Evolutionary conservation across 2,888 invertebrate genomes (phyloP).

Genomic region (Cantharis lateralis): DNA sequence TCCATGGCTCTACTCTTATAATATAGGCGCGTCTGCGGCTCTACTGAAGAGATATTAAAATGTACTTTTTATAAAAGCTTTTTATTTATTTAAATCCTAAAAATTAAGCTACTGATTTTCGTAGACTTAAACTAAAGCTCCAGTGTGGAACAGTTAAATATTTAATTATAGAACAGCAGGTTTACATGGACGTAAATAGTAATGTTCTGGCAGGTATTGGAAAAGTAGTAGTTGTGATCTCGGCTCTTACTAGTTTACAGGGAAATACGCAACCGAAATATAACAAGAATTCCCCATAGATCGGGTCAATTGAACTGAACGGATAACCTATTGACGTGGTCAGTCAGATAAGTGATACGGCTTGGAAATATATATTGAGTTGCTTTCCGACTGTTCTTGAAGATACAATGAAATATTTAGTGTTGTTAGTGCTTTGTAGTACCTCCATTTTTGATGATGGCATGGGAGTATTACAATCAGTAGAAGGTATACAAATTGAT

Average conservation of each 20-base stretch:
- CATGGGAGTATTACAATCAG: not conserved
- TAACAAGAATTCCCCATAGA: too few species aligned
- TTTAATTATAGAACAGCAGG: too few species aligned
- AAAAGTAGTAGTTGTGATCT: too few species aligned
- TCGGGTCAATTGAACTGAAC: too few species aligned
- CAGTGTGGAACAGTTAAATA: too few species aligned
- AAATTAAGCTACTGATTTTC: not conserved
- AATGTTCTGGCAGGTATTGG: too few species aligned
- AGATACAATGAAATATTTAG: not conserved
- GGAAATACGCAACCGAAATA: too few species aligned
- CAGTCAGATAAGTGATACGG: too few species aligned
- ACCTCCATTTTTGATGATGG: not conserved
- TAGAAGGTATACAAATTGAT: not conserved
- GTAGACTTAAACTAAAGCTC: too few species aligned
- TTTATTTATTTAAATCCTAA: not conserved
- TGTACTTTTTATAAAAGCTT: not conserved
- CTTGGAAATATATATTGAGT: not conserved
- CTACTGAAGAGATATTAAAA: not conserved
- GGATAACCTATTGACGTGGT: too few species aligned
- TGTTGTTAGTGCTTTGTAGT: not conserved
- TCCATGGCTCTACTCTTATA: conserved; percentile 6
- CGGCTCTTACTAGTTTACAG: too few species aligned
- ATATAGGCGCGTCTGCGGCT: not conserved
- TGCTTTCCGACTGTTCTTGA: not conserved
- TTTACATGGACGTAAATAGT: too few species aligned